Evolutionary conservation across 2,797 vertebrate genomes (phyloP), one percentile per base, ranked within the genome.

Genomic region (Xenentodon cancila): DNA sequence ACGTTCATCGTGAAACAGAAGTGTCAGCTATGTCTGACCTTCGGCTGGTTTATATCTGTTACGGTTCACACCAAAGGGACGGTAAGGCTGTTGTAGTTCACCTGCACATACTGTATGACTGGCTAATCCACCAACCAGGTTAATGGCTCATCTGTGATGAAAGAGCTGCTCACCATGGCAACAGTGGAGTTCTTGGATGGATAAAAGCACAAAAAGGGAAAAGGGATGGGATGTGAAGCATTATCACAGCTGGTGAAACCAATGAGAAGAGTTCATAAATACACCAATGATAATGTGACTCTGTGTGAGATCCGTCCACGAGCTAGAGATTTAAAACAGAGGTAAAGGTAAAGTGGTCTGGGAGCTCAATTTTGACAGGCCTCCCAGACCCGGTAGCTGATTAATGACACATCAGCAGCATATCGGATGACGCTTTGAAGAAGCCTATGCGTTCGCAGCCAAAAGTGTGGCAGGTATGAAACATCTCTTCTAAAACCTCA

Each of bases 131-230:
- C 59, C 77, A 44, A 54, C 44, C 57, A 58, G 40, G 27, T 18
- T 43, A 2, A 21, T 19, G 45, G 62, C 57, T 74, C 54, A 63
- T 54, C 57, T 70, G 18, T 2, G 19, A 60, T 32, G 52, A 49
- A 47, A 49, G 9, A 57, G 47, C 27, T 37, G 58, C 57, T 88
- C 63, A 73, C 84, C 65, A 75, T 79, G 64, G 82, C 19, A 77
- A 86, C 77, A 59, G 44, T 7, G n/a, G n/a, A 61, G 47, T 62
- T 44, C 65, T 59, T 65, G 21, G 60, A 67, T 56, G 52, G 49
- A 49, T 43, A 61, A 56, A 59, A 65, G 60, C 49, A 40, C 37
- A 15, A 61, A 64, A 63, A 47, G 30, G 66, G 45, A 25, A 25
- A n/a, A 53, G 17, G 37, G 30, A 45, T 25, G 45, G 43, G 11